Evolutionary conservation across 2,113 vertebrate species (phyloP).

Genomic region (Takifugu bimaculatus): DNA sequence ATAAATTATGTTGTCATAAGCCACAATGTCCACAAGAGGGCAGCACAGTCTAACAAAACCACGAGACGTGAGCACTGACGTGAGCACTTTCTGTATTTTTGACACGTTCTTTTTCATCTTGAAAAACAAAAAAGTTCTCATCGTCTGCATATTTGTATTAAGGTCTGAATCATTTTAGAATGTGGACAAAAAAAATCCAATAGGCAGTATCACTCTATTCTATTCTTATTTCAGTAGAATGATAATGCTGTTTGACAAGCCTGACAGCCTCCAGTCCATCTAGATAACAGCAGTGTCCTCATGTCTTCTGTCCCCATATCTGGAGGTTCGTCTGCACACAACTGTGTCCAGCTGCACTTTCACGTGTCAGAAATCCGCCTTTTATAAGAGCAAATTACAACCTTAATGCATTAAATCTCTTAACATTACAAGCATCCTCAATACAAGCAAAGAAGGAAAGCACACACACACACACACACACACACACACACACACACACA

Average conservation of each 20-base stretch:
- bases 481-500: constrained; percentile 20
- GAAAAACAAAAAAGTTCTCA: background rate
- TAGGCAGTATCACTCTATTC: background rate
- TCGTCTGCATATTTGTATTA: background rate
- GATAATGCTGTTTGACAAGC: constrained; percentile 19
- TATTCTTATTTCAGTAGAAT: background rate
- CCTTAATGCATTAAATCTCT: constrained; percentile 7
- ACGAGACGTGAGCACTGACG: background rate
- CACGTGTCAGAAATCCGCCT: constrained; percentile 9
- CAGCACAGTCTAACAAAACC: constrained; percentile 40
- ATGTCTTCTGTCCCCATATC: background rate
- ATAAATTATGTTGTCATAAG: background rate
- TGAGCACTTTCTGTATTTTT: too few species aligned
- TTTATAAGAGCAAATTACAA: constrained; percentile 25
- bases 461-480: constrained; percentile 9
- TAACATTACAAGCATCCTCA: constrained; percentile 1
- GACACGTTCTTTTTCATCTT: too few species aligned
- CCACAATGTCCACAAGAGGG: constrained; percentile 42
- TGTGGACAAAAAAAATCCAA: background rate
- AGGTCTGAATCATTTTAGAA: background rate
- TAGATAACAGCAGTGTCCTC: constrained; percentile 17
- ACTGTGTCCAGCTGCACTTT: constrained; percentile 2
- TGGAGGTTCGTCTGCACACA: too few species aligned
- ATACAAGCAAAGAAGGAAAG: background rate
- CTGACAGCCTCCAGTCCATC: constrained; percentile 13